Evolutionary conservation across 1,140 invertebrate species (phyloP), one percentile per base, ranked within the genome.

Genomic region (Caenorhabditis remanei): DNA sequence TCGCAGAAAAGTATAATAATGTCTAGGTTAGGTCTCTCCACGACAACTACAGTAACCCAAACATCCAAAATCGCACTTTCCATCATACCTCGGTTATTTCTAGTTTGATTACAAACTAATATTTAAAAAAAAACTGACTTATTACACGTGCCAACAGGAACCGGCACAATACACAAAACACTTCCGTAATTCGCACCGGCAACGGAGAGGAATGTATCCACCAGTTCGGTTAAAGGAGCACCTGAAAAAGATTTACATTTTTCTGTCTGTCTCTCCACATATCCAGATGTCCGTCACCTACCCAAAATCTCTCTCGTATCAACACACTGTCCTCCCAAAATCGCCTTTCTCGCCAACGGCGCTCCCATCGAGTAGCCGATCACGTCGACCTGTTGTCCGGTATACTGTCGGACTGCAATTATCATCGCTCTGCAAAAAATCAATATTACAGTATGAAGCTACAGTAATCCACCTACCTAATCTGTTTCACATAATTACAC

Each of bases 321-420:
- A 13, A 90, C 89, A 83, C 90, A 88, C 19, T 88, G 83, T 65
- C 87, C 85, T 63, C 85, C 84, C 24, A 89, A 61, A 86, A 90
- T 87, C n/a, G 92, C 91, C 83, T 92, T 92, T 83, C 91, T 67
- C 41, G 91, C 91, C 58, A 92, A 85, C 13, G 91, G 91, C 50
- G 91, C 91, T 41, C 91, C 91, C 91, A 92, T 92, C 13, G 92
- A 93, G 86, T 91, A 92, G 4, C 83, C 91, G 32, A 92, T 89
- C 11, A 92, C 85, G 75, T 92, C 92, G 13, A 92, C 91, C 83
- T 91, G 87, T 16, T 85, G 87, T 41, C 84, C 87, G 5, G 92
- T 92, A 86, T 90, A 92, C 48, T 92, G 83, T 53, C 90, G 55
- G 14, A 92, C 91, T 41, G 92, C 87, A 50, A 88, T 88, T 48